Evolutionary conservation across 2,888 invertebrate genomes (phyloP).

Genomic region (Xylocampa areola): DNA sequence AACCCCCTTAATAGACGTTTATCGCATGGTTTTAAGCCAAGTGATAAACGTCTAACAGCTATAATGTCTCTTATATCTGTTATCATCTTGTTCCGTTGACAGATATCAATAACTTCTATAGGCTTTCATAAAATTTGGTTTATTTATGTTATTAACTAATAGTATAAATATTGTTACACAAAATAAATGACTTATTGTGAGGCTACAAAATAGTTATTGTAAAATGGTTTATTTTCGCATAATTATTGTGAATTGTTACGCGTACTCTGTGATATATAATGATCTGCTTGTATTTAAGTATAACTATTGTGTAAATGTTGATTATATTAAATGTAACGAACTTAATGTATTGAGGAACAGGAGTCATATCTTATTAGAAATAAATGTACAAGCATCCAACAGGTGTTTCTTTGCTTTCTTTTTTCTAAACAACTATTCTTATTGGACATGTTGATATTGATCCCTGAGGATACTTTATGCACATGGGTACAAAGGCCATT

Average conservation of each 20-base stretch:
- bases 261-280: slow-evolving; percentile 85
- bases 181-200: slow-evolving; percentile 26
- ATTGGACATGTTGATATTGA: too few relatives aligned
- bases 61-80: too few relatives aligned
- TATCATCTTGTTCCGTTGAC: too few relatives aligned
- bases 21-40: too few relatives aligned
- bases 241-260: slow-evolving; percentile 84
- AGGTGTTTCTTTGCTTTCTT: slow-evolving; percentile 1
- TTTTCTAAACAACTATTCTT: background rate
- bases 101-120: too few relatives aligned
- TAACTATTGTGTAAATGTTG: slow-evolving; percentile 71
- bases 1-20: too few relatives aligned
- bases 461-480: too few relatives aligned
- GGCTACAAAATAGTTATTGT: slow-evolving; percentile 51
- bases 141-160: too few relatives aligned
- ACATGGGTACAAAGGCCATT: too few relatives aligned
- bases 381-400: slow-evolving; percentile 78
- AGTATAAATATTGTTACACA: slow-evolving; percentile 40
- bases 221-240: slow-evolving; percentile 73
- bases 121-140: too few relatives aligned
- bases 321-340: slow-evolving; percentile 44
- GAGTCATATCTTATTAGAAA: slow-evolving; percentile 76
- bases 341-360: slow-evolving; percentile 63
- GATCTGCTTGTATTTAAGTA: slow-evolving; percentile 87
- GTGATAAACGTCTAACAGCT: too few relatives aligned